Base-by-base conservation (phyloP, 2,888 invertebrate genomes). In the Agrochola macilenta region DNA sequence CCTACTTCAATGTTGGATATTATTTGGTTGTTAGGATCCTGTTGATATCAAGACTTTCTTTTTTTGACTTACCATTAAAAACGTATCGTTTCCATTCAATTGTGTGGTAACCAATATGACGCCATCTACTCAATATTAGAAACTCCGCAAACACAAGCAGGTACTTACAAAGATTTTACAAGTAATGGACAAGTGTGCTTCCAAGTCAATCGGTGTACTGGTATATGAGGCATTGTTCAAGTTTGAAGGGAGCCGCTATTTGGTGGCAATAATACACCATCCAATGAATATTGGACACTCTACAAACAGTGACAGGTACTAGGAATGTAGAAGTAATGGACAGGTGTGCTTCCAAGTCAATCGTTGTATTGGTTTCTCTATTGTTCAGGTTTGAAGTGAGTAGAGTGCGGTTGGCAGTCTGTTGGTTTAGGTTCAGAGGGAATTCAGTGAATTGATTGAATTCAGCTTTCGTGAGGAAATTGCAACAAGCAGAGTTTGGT, bases 381-480 rank as follows among this genome's bases (percentile, higher is more conserved):
- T 84, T 81, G 69, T 79, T 72, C 30, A 23, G 30, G 26, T 54
- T 35, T 35, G 46, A 68, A 39, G 61, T 9, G 9, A 39, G 54
- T 49, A 49, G n/a, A 70, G 17, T 57, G 57, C n/a, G 58, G 70
- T 68, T 60, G 26, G 17, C 17, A 30, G 30, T 58, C 7, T 76
- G 64, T 82, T 81, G 60, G 65, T 69, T 82, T 69, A 81, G 76
- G 71, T 14, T 12, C 14, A 43, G 46, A 26, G 39, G 54, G 54
- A 43, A 58, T 65, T 57, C 39, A 69, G 46, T 39, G 43, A 52
- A 79, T 79, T 61, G 39, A 78, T 81, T 57, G 30, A 65, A 72
- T 65, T 66, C n/a, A 35, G 52, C n/a, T 74, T 70, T 58, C 46
- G 30, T 30, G 35, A 64, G 39, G n/a, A 72, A 46, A 57, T 57